Conservation (phyloP, 2,888 invertebrate genomes). For the Rhimphoctona megacephalus region DNA sequence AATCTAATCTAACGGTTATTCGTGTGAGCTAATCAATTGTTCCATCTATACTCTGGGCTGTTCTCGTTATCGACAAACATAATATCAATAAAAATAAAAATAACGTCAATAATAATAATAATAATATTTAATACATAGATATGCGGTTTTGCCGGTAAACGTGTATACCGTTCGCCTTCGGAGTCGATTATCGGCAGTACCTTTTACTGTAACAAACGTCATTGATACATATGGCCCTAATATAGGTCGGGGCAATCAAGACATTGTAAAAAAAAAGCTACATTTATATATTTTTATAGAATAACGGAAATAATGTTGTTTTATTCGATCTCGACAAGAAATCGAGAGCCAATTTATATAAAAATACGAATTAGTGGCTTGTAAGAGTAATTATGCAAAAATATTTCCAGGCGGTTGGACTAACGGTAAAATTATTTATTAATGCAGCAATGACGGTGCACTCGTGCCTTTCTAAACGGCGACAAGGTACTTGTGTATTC, state of each 20-base stretch:
- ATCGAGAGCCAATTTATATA: neutral
- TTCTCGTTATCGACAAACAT: no score
- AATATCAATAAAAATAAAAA: neutral
- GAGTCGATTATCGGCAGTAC: constrained; percentile 29
- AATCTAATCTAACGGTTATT: neutral
- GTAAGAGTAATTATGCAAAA: constrained; percentile 36
- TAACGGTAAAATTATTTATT: constrained; percentile 57
- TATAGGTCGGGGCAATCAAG: constrained; percentile 46
- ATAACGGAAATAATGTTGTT: neutral
- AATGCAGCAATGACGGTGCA: constrained; percentile 47
- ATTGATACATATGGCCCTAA: constrained; percentile 45
- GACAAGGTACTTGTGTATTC: constrained; percentile 27
- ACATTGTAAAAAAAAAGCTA: neutral
- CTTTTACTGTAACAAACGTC: constrained; percentile 54
- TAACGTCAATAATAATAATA: neutral
- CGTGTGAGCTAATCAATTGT: neutral
- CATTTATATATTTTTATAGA: neutral
- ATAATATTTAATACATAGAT: neutral
- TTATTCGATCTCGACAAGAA: neutral
- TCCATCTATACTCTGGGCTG: no score
- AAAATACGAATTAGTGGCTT: constrained; percentile 26
- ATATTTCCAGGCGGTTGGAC: constrained; percentile 22
- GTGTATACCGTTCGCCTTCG: constrained; percentile 39
- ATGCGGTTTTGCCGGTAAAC: neutral
- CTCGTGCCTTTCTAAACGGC: constrained; percentile 63